Evolutionary conservation across 1,140 invertebrate species (phyloP), one percentile per base, ranked within the genome.

Genomic region (Cylas formicarius): DNA sequence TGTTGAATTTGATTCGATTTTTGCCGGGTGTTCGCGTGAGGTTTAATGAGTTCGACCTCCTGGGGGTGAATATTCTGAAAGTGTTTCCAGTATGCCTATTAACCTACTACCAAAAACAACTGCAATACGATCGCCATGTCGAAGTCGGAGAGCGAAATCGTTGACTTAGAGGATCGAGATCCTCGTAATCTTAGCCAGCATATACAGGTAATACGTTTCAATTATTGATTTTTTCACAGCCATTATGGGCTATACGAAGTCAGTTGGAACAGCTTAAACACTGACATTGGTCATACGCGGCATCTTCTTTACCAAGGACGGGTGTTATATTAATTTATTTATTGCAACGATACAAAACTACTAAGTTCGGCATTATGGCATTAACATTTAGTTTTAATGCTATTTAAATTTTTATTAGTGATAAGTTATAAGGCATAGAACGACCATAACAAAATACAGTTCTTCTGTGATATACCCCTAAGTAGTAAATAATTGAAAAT

Each of bases 131-230:
- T 13, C 5, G 29, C 21, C 31, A 47, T 50, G 48, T 33, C 36
- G 2, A 50, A 50, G 33, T 21, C 24, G 29, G 22, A 65, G 17
- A 69, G 59, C 35, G 70, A 64, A 16, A 65, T 74, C 17, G 63
- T 73, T 19, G 72, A 78, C 27, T 63, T 82, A 9, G 78, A 82
- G 44, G 78, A 82, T 39, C 63, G 81, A 44, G 81, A 84, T 57
- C 81, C 81, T 0, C 79, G 80, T 50, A 75, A 67, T 48, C 60
- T 84, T 23, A 83, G 81, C 57, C 72, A 75, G 44, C 79, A 82
- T 63, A 62, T 84, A 21, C 79, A 82, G 74, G 81, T 82, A 62
- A 56, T 13, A 31, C 8, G 8, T 8, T 26, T 8, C 45, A 45
- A 26, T 8, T 26, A 8, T 8, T 26, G 8, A 8, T 26, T 26